Evolutionary conservation across 2,113 vertebrate species (phyloP), one percentile per base, ranked within the genome.

Genomic region (Microtus pennsylvanicus): DNA sequence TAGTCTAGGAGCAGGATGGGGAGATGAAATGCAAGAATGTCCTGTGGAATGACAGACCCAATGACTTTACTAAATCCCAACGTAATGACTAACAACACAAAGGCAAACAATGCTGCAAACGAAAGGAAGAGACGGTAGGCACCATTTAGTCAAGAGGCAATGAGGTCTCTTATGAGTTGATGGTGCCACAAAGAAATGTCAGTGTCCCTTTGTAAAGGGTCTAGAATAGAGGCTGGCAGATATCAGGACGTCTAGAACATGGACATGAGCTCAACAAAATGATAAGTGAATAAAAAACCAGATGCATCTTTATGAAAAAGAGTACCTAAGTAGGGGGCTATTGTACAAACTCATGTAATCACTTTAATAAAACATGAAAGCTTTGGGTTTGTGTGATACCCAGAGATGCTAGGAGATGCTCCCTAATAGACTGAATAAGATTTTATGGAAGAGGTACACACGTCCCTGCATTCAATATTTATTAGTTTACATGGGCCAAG

Each of bases 391-490:
- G 4, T 33, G 17, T 82, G 16, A n/a, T 81, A n/a, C 1, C 50
- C 28, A 87, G 93, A 91, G 67, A 96, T 69, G 91, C 33, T 65
- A 67, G 13, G 89, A 85, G 35, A 78, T 87, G 33, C 1, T 12
- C 17, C 70, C 8, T 42, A 3, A 89, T 47, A 12, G 50, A 86
- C 19, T 26, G 9, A 47, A 24, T 76, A 58, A 30, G 21, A 76
- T 42, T 93, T 94, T 5, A 58, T 65, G 61, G 89, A 11, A 70
- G 0, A 92, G 14, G 11, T 90, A 52, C 8, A 45, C 33, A n/a
- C 5, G n/a, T 61, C 45, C 4, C 63, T 52, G 24, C 9, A 78
- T 63, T 42, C 24, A 91, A 77, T 89, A 91, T 87, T 74, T 81
- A 93, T 30, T 9, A 42, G 10, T 28, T 93, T 85, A 58, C 13